Evolutionary conservation across 2,113 vertebrate genomes (phyloP).

Genomic region (Dasyornis broadbenti): DNA sequence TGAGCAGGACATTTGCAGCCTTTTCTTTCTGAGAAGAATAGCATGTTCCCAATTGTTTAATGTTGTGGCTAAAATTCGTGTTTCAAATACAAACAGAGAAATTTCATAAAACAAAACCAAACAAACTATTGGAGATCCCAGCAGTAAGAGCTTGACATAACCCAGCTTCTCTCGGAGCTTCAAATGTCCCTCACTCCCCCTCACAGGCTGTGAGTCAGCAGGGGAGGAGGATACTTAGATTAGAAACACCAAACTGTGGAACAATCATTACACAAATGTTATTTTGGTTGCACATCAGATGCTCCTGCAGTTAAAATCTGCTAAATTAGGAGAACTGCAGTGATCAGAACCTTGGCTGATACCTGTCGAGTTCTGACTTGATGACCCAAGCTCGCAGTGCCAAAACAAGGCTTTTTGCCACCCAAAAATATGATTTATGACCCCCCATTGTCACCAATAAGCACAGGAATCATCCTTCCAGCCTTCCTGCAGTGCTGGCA

Average conservation of each 20-base stretch:
- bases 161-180: constrained; percentile 14
- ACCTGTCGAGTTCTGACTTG: neutral
- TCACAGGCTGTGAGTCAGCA: constrained; percentile 57
- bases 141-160: constrained; percentile 19
- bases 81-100: constrained; percentile 51
- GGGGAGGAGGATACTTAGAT: constrained; percentile 60
- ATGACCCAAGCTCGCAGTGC: neutral
- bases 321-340: neutral
- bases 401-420: neutral
- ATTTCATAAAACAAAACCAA: constrained; percentile 14
- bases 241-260: constrained; percentile 53
- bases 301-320: constrained; percentile 9
- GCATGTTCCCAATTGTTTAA: constrained; percentile 32
- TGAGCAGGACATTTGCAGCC: neutral
- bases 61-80: constrained; percentile 29
- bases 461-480: neutral
- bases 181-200: constrained; percentile 55
- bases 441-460: neutral
- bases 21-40: neutral
- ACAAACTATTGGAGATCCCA: neutral
- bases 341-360: neutral
- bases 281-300: constrained; percentile 52
- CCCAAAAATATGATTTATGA: neutral
- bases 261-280: constrained; percentile 54
- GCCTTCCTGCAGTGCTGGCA: neutral